Percentiles rank a stretch among this genome's conserved stretches.
Evolutionary conservation across 2,113 vertebrate genomes (phyloP).

Genomic region (Gorsachius goisagi): DNA sequence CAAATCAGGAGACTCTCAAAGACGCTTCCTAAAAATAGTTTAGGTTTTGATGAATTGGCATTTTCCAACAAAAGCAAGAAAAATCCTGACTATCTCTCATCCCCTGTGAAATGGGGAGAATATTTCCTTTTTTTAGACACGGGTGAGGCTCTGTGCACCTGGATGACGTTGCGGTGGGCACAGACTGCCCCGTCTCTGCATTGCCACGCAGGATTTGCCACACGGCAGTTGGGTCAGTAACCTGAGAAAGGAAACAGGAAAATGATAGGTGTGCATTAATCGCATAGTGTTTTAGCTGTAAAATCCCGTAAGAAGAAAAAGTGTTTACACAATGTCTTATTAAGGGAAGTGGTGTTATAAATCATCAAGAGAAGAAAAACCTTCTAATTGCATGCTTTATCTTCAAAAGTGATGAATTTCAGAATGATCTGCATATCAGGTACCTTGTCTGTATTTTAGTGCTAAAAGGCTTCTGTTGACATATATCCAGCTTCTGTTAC

Average conservation of each 20-base stretch:
- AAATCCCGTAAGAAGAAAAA: neutral
- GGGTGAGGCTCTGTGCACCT: neutral
- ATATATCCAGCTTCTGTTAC: constrained; percentile 41
- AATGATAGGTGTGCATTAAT: neutral
- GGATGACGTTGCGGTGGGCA: neutral
- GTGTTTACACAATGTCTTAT: neutral
- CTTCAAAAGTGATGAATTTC: constrained; percentile 51
- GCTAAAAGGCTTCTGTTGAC: constrained; percentile 50
- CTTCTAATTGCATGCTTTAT: constrained; percentile 46
- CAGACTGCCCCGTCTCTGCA: neutral
- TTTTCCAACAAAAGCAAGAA: neutral
- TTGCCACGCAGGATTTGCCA: neutral
- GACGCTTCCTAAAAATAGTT: neutral
- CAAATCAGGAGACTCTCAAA: neutral
- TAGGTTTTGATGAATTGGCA: neutral
- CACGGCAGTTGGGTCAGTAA: neutral
- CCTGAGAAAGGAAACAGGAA: neutral
- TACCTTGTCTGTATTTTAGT: constrained; percentile 18
- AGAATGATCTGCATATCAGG: constrained; percentile 21
- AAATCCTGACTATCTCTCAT: neutral
- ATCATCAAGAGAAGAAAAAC: constrained; percentile 34
- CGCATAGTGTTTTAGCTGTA: neutral
- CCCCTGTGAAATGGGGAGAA: neutral
- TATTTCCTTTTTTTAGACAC: neutral
- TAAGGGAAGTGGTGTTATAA: constrained; percentile 15